A percentile compares a stretch with the other conserved stretches of the same genome.
phyloP scores from a whole-genome alignment of 2,113 vertebrate species.

The Ascaphus truei region DNA sequence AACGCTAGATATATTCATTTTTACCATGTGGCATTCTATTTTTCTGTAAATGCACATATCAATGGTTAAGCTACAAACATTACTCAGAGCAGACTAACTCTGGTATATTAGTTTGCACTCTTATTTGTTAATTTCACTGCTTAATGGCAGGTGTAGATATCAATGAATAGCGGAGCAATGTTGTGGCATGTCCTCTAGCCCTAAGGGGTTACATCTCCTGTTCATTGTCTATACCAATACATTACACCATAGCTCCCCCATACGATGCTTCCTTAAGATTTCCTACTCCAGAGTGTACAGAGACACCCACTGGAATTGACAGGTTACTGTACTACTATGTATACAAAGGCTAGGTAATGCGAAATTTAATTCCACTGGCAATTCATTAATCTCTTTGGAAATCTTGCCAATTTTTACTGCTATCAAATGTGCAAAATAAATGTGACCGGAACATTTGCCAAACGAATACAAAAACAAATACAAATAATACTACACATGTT shows the following conservation, averaged over 20 bases:
- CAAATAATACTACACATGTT: conserved; percentile 15
- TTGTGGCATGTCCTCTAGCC: conserved; percentile 11
- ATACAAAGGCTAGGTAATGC: not conserved
- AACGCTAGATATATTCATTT: no score
- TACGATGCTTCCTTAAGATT: conserved; percentile 50
- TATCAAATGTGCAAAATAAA: not conserved
- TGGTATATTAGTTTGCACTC: not conserved
- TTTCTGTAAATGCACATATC: no score
- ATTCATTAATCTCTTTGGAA: no score
- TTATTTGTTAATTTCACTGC: not conserved
- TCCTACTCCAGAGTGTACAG: conserved; percentile 56
- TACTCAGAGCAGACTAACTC: not conserved
- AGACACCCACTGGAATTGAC: conserved; percentile 62
- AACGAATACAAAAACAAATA: conserved; percentile 33
- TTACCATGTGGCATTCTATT: no score
- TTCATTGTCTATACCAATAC: conserved; percentile 7
- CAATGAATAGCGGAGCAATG: conserved; percentile 5
- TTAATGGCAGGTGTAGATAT: not conserved
- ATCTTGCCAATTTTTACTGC: no score
- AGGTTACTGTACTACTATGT: conserved; percentile 34
- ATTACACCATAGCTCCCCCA: conserved; percentile 11
- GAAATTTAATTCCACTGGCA: not conserved
- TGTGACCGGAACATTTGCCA: not conserved
- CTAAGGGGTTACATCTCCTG: conserved; percentile 17
- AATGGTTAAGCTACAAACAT: not conserved